Evolutionary conservation across 2,797 vertebrate species (phyloP), one percentile per base, ranked within the genome.

Genomic region (Hippopotamyrus pictus): DNA sequence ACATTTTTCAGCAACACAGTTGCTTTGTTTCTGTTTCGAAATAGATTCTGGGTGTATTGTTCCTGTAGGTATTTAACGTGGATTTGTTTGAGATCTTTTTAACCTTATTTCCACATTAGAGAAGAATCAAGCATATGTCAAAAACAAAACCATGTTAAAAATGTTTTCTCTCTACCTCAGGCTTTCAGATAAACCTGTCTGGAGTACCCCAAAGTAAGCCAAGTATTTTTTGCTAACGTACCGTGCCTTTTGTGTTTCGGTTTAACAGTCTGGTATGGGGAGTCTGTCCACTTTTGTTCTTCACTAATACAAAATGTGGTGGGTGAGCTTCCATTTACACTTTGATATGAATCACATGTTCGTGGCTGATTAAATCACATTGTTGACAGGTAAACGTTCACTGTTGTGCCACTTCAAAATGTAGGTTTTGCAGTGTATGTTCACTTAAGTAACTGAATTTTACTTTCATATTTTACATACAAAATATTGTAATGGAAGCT

Each of bases 111-210:
- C 82, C 82, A 51, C 48, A 51, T 29, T 84, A 25, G 48, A 50
- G 44, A 84, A 51, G n/a, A 84, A 84, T 51, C 44, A 84, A 48
- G n/a, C 82, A 11, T 48, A 48, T 84, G 44, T 51, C 48, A 29
- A 48, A 53, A 9, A 25, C 89, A 88, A 91, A 53, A 87, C 90
- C 65, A 76, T 92, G 51, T 90, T 90, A 95, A 95, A 95, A 96
- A 94, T 94, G 94, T 95, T 91, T 93, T 96, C 92, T 96, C 92
- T 96, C 95, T 93, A 94, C 96, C 96, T 96, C 95, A 97, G 96
- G 95, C 93, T 97, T 97, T 97, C 97, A 97, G 96, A 97, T 97
- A 96, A 97, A 96, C 95, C 96, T 97, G 94, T 97, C 95, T 96
- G 96, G 96, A 96, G 96, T 96, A 92, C 93, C 96, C 93, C 96